Conservation (phyloP, 2,113 vertebrate species). For the Leptocoma aspasia region DNA sequence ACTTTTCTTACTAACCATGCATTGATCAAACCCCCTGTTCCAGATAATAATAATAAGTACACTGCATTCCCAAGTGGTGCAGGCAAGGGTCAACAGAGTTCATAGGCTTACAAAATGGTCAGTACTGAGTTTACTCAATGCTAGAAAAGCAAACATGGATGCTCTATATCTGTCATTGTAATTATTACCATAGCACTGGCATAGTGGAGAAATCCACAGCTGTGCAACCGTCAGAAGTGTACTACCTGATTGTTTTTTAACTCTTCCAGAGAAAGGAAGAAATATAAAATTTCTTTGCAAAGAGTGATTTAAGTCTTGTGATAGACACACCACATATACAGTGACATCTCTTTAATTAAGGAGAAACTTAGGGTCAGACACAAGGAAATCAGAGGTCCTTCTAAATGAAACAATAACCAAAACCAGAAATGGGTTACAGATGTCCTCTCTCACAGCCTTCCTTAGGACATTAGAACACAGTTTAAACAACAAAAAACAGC, state of each 20-base stretch:
- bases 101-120: not conserved
- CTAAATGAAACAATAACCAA: not conserved
- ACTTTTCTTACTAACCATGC: not conserved
- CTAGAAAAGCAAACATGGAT: not conserved
- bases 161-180: not conserved
- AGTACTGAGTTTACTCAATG: not conserved
- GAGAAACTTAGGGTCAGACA: not conserved
- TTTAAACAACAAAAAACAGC: not conserved
- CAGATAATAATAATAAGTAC: not conserved
- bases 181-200: not conserved
- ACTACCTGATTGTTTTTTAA: not conserved
- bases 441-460: not conserved
- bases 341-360: not conserved
- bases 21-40: not conserved
- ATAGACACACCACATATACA: not conserved
- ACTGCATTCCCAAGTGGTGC: not conserved
- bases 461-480: not conserved
- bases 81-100: not conserved
- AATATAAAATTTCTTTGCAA: not conserved
- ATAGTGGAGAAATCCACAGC: not conserved
- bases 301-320: not conserved
- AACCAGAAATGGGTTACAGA: not conserved
- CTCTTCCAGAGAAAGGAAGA: not conserved
- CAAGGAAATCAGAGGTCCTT: not conserved
- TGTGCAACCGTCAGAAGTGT: not conserved